These are phyloP conservation scores for Gambelia wislizenii DNA, from an alignment of 2,797 vertebrate genomes.

Conservation along the genomic window DNA sequence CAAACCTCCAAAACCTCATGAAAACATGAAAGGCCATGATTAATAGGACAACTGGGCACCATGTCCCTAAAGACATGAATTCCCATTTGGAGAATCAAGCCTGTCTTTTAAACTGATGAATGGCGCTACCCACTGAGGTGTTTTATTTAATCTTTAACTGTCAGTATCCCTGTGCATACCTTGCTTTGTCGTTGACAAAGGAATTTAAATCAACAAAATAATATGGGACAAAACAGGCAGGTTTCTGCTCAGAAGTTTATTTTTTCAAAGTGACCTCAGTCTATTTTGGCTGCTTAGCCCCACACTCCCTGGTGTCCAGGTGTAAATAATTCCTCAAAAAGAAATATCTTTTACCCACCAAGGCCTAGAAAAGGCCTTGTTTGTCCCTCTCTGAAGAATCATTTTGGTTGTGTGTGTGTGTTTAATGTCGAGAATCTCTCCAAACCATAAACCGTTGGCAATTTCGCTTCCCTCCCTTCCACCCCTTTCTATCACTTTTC, in stretches of 20 bases:
- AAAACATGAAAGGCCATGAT: slow-evolving; percentile 71
- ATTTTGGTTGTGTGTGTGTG: slow-evolving; percentile 33
- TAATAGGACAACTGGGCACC: slow-evolving; percentile 66
- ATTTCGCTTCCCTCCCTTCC: slow-evolving; percentile 54
- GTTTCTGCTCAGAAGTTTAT: slow-evolving; percentile 21
- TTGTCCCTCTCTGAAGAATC: slow-evolving; percentile 58
- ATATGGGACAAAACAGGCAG: slow-evolving; percentile 68
- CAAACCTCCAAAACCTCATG: slow-evolving; percentile 59
- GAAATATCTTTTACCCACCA: slow-evolving; percentile 59
- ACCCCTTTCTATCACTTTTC: background rate
- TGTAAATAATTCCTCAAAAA: slow-evolving; percentile 74
- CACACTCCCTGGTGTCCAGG: slow-evolving; percentile 62
- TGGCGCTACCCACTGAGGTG: slow-evolving; percentile 50
- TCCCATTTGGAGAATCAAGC: slow-evolving; percentile 64
- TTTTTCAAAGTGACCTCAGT: slow-evolving; percentile 66
- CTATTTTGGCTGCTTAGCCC: slow-evolving; percentile 64
- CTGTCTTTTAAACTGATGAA: slow-evolving; percentile 67
- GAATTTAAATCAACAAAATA: slow-evolving; percentile 71
- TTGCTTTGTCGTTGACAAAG: slow-evolving; percentile 58
- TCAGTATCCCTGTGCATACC: slow-evolving; percentile 59
- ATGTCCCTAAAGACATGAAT: slow-evolving; percentile 65
- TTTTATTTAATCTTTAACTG: slow-evolving; percentile 50
- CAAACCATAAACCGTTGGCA: background rate
- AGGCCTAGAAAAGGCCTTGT: slow-evolving; percentile 67
- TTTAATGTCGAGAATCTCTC: slow-evolving; percentile 37